These are phyloP conservation scores for Acrobasis repandana DNA, from an alignment of 2,888 invertebrate genomes.

Conservation along the genomic window DNA sequence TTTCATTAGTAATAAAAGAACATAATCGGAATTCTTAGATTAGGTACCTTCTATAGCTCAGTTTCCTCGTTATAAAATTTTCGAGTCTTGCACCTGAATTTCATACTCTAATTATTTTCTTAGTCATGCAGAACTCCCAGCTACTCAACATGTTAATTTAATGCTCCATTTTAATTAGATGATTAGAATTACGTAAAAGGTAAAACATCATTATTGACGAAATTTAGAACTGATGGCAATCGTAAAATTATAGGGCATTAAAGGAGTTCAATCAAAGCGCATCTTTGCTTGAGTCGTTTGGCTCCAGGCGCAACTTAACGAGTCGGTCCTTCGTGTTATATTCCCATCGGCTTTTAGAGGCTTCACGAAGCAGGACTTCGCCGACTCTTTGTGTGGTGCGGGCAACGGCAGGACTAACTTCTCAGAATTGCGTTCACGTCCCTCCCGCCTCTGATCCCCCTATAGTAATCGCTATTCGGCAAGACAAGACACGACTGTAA, in stretches of 20 bases:
- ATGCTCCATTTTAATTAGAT: slow-evolving; percentile 4
- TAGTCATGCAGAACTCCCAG: slow-evolving; percentile 7
- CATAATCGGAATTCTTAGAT: neutral
- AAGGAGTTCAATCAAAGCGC: neutral
- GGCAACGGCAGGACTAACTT: neutral
- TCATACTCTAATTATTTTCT: slow-evolving; percentile 15
- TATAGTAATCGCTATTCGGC: neutral
- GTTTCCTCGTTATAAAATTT: neutral
- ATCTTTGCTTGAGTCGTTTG: neutral
- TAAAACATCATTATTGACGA: neutral
- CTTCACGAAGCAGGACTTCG: neutral
- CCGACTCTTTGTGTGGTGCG: neutral
- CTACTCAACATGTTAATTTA: slow-evolving; percentile 5
- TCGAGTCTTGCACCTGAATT: slow-evolving; percentile 2
- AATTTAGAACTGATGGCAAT: neutral
- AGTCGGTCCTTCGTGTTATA: neutral
- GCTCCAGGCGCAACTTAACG: neutral
- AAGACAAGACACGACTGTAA: neutral
- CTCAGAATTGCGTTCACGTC: neutral
- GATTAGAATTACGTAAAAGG: slow-evolving; percentile 3
- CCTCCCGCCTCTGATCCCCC: neutral
- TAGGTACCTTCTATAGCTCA: neutral
- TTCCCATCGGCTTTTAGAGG: neutral
- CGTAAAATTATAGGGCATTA: neutral
- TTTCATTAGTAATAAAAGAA: neutral